Conservation (phyloP, 2,888 invertebrate species). For the Schrankia costaestrigalis region DNA sequence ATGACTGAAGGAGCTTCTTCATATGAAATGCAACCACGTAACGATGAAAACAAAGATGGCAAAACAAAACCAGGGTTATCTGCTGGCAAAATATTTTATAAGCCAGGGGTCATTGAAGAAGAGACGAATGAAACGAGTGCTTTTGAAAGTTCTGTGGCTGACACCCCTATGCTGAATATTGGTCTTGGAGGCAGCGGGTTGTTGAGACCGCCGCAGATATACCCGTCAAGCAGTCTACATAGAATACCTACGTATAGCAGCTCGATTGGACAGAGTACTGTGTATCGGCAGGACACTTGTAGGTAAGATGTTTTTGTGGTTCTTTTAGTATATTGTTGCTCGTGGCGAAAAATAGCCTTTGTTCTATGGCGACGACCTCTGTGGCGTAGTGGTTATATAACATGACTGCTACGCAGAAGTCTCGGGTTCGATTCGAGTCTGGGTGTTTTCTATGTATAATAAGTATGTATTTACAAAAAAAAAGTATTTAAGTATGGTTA, state of each 20-base stretch:
- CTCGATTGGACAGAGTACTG: conserved; percentile 79
- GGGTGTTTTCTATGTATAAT: too few species aligned
- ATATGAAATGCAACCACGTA: conserved; percentile 62
- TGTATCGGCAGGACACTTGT: conserved; percentile 78
- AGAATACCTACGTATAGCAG: conserved; percentile 82
- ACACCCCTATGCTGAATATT: conserved; percentile 63
- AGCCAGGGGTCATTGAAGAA: conserved; percentile 68
- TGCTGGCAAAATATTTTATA: conserved; percentile 72
- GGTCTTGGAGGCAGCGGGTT: conserved; percentile 51
- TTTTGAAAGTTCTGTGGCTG: conserved; percentile 67
- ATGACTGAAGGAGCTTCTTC: conserved; percentile 51
- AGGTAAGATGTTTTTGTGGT: conserved; percentile 52
- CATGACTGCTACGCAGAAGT: too few species aligned
- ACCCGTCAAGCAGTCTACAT: conserved; percentile 72
- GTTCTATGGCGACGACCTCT: too few species aligned
- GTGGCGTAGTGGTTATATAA: too few species aligned
- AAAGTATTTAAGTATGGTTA: too few species aligned
- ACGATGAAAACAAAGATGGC: conserved; percentile 48
- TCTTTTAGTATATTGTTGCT: too few species aligned
- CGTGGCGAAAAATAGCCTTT: too few species aligned
- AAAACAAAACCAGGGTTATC: conserved; percentile 49
- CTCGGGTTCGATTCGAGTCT: too few species aligned
- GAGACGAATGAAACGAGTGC: conserved; percentile 75
- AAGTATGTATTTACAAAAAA: too few species aligned
- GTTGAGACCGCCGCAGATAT: conserved; percentile 57